Percentiles rank a stretch among this genome's conserved stretches.
Conservation (phyloP, 2,113 vertebrate genomes). For the Morone saxatilis region DNA sequence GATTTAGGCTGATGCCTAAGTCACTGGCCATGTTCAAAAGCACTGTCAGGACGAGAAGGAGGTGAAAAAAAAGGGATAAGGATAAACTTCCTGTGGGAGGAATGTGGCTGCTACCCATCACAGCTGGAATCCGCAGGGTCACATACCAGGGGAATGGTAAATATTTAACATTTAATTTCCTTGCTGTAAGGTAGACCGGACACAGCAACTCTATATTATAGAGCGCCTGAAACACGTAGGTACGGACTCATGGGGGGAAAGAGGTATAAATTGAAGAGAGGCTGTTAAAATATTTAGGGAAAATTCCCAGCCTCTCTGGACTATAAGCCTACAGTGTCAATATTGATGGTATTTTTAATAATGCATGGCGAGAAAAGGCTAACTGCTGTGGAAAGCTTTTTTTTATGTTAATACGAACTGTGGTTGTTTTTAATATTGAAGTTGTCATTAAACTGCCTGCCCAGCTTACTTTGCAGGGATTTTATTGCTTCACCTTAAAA, state of each 20-base stretch:
- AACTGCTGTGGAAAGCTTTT: conserved; percentile 15
- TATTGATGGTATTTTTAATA: conserved; percentile 75
- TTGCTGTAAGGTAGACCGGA: conserved; percentile 78
- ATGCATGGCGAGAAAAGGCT: conserved; percentile 37
- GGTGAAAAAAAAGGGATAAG: conserved; percentile 39
- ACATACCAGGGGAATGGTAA: conserved; percentile 82
- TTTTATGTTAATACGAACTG: conserved; percentile 17
- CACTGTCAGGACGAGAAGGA: conserved; percentile 45
- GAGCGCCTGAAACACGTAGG: conserved; percentile 52
- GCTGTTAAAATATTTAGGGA: conserved; percentile 80
- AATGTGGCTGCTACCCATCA: conserved; percentile 81
- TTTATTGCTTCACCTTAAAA: conserved; percentile 32
- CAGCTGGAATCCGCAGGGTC: conserved; percentile 77
- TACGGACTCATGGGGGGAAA: conserved; percentile 47
- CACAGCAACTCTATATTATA: conserved; percentile 62
- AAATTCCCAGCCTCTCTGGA: conserved; percentile 59
- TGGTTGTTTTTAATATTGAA: conserved; percentile 25
- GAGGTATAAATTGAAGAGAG: conserved; percentile 67
- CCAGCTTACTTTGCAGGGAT: conserved; percentile 8
- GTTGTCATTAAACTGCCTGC: conserved; percentile 28
- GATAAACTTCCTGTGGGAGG: conserved; percentile 82
- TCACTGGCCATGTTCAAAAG: conserved; percentile 64
- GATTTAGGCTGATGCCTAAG: conserved; percentile 61
- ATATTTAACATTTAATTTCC: conserved; percentile 85
- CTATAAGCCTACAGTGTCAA: conserved; percentile 66